These are phyloP conservation scores for Phortica variegata DNA, from an alignment of 1,140 invertebrate species.

Conservation along the genomic window DNA sequence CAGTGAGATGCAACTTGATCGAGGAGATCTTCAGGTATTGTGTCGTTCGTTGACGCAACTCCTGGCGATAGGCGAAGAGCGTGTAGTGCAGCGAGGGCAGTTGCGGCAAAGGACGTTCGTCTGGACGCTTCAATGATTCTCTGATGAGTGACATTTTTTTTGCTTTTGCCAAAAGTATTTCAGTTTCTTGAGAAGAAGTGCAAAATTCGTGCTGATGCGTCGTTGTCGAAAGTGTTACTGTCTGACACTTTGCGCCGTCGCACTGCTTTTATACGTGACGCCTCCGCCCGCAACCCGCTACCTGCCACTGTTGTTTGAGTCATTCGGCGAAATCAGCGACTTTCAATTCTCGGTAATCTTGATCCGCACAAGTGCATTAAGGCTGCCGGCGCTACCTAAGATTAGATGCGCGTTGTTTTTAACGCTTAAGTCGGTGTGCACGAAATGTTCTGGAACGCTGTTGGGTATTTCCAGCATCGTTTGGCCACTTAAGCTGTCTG, in stretches of 20 bases:
- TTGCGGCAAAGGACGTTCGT: slow-evolving; percentile 35
- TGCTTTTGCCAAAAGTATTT: not conserved
- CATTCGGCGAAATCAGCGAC: too few relatives aligned
- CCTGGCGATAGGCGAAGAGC: slow-evolving; percentile 40
- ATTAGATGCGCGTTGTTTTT: too few relatives aligned
- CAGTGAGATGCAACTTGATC: slow-evolving; percentile 43
- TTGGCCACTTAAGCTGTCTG: too few relatives aligned
- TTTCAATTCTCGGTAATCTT: too few relatives aligned
- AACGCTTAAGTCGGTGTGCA: too few relatives aligned
- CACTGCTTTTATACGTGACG: not conserved
- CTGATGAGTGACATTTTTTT: not conserved
- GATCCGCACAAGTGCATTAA: too few relatives aligned
- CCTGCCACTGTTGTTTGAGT: too few relatives aligned
- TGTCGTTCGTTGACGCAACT: slow-evolving; percentile 28
- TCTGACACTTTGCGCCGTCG: not conserved
- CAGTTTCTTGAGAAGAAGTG: slow-evolving; percentile 1
- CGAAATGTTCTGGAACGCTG: too few relatives aligned
- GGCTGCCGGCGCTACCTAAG: too few relatives aligned
- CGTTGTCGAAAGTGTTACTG: slow-evolving; percentile 15
- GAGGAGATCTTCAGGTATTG: slow-evolving; percentile 45
- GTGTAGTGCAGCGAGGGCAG: slow-evolving; percentile 40
- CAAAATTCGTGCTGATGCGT: slow-evolving; percentile 6
- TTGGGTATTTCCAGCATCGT: too few relatives aligned
- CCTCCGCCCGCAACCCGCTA: too few relatives aligned
- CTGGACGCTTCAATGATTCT: slow-evolving; percentile 15